A percentile compares a stretch with the other conserved stretches of the same genome.
Conservation (phyloP, 2,888 invertebrate genomes). For the Drosophila cognata region DNA sequence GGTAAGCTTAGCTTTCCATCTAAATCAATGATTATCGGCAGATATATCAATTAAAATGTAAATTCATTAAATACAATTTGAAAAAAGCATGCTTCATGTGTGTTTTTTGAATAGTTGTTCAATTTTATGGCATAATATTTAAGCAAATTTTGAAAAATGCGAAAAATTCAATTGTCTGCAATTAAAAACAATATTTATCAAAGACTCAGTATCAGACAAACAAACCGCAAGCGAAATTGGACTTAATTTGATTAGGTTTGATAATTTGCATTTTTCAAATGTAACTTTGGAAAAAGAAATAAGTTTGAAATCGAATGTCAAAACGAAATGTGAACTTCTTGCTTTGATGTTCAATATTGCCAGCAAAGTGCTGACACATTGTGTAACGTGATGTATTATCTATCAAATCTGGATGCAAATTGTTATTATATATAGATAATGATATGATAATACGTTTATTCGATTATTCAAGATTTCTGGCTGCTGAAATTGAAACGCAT, state of each 20-base stretch:
- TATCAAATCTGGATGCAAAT: background rate
- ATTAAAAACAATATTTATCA: background rate
- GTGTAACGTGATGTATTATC: constrained; percentile 13
- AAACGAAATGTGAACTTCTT: constrained; percentile 4
- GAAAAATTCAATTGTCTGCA: background rate
- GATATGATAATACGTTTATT: constrained; percentile 11
- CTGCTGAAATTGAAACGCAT: background rate
- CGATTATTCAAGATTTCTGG: background rate
- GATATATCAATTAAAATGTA: background rate
- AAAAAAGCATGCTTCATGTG: background rate
- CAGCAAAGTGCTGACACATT: background rate
- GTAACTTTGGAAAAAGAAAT: constrained; percentile 26
- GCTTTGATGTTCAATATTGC: constrained; percentile 35
- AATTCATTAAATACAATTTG: background rate
- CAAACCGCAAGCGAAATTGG: background rate
- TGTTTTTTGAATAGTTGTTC: background rate
- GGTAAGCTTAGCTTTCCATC: background rate
- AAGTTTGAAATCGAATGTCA: constrained; percentile 1
- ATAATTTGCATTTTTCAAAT: background rate
- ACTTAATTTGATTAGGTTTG: background rate
- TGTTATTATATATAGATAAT: background rate
- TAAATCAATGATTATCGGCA: background rate
- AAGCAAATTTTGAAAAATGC: background rate
- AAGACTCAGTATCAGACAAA: background rate
- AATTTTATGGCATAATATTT: background rate